Evolutionary conservation across 2,797 vertebrate genomes (phyloP).

Genomic region (Sitta carolinensis): DNA sequence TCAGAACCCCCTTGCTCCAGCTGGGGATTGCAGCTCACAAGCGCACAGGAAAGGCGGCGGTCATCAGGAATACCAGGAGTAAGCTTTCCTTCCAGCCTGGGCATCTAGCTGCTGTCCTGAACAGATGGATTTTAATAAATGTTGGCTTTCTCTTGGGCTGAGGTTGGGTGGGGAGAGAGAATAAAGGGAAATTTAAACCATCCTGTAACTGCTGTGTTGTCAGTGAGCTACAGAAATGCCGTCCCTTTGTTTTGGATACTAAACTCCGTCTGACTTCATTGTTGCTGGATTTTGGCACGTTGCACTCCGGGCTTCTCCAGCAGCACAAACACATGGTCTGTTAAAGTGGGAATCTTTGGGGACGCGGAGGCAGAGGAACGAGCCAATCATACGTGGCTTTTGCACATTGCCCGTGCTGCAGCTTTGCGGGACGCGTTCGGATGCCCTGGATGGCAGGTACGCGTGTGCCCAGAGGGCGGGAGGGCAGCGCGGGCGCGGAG

Average conservation of each 20-base stretch:
- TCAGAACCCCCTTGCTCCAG: background rate
- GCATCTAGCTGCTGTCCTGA: background rate
- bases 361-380: slow-evolving; percentile 39
- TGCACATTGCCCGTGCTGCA: background rate
- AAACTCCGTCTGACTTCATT: slow-evolving; percentile 40
- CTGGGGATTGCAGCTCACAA: background rate
- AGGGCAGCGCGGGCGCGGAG: background rate
- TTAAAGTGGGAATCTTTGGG: slow-evolving; percentile 44
- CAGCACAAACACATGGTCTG: slow-evolving; percentile 47
- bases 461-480: background rate
- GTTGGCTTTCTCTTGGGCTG: slow-evolving; percentile 52
- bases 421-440: slow-evolving; percentile 1
- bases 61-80: background rate
- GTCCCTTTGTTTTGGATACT: slow-evolving; percentile 41
- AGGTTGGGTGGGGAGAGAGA: slow-evolving; percentile 49
- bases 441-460: slow-evolving; percentile 6
- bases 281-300: slow-evolving; percentile 44
- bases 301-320: slow-evolving; percentile 50
- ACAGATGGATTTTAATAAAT: slow-evolving; percentile 2
- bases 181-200: slow-evolving; percentile 37
- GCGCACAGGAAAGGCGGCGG: background rate
- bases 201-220: background rate
- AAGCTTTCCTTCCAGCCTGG: slow-evolving; percentile 26
- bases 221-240: slow-evolving; percentile 22
- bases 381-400: slow-evolving; percentile 25